A percentile compares a stretch with the other conserved stretches of the same genome.
Conservation (phyloP, 2,797 vertebrate genomes). For the Myiotriccus ornatus region DNA sequence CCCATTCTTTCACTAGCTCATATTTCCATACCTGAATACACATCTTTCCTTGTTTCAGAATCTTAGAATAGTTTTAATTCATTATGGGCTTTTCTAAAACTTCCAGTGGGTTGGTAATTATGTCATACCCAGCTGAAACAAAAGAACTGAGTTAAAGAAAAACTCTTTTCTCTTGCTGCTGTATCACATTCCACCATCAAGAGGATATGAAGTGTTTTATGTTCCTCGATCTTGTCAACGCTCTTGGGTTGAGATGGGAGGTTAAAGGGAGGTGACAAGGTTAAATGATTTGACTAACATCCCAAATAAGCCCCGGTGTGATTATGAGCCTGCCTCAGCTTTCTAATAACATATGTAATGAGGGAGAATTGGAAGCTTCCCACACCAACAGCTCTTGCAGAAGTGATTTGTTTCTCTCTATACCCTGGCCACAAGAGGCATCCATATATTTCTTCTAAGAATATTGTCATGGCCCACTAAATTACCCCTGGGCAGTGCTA, state of each 20-base stretch:
- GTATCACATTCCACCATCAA: neutral
- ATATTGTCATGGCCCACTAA: slow-evolving; percentile 55
- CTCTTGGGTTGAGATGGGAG: slow-evolving; percentile 19
- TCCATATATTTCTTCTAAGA: slow-evolving; percentile 50
- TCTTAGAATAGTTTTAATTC: neutral
- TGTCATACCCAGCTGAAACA: neutral
- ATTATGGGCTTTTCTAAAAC: neutral
- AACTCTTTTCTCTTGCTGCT: neutral
- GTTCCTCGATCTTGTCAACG: neutral
- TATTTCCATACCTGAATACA: neutral
- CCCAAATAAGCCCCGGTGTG: slow-evolving; percentile 21
- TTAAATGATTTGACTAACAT: slow-evolving; percentile 62
- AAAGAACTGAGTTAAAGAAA: neutral
- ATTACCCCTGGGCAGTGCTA: slow-evolving; percentile 60
- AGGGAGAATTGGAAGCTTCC: slow-evolving; percentile 17
- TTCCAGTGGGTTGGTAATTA: rapidly evolving
- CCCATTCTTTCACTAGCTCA: neutral
- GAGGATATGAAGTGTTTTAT: slow-evolving; percentile 21
- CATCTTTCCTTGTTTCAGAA: neutral
- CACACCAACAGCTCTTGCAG: slow-evolving; percentile 3
- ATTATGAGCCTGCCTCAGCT: slow-evolving; percentile 20
- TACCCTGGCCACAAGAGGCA: neutral
- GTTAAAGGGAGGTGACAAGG: slow-evolving; percentile 53
- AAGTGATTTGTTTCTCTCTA: slow-evolving; percentile 60
- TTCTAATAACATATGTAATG: slow-evolving; percentile 47